Evolutionary conservation across 2,797 vertebrate genomes (phyloP), one percentile per base, ranked within the genome.

Genomic region (Enteromius radiatus): DNA sequence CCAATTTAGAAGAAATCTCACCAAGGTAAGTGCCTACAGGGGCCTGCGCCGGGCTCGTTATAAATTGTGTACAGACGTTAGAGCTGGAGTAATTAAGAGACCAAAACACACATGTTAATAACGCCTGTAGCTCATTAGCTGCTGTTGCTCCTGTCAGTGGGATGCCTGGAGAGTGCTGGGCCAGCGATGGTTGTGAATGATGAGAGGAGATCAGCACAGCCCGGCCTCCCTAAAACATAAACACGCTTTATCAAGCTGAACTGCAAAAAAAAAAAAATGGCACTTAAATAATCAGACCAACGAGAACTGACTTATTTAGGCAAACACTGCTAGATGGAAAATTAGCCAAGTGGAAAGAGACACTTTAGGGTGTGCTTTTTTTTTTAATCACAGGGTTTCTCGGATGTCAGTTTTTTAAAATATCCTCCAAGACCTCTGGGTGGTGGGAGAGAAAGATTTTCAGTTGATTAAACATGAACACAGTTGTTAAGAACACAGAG

Each of bases 81-180:
- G 76, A 89, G 83, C 78, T 87, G 77, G 70, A 88, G 87, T 93
- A 93, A 93, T 93, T 93, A 93, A 92, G 90, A 90, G 88, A 85
- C 88, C 87, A 88, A 90, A 92, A 91, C 91, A 90, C 91, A 91
- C 90, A 89, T 84, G 88, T 91, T 92, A 89, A 91, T 91, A 90
- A 86, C 26, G 81, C 89, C 89, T 14, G 67, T 69, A 91, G 88
- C 86, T 91, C 85, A 90, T 92, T 90, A 90, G 61, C 81, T 65
- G 45, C 56, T 67, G 78, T 82, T 85, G 69, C 71, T 83, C 59
- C 11, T 77, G 83, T 79, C 90, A 87, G 89, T 82, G 47, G 87
- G 86, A 64, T 14, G 45, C 28, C 28, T 45, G 41, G 49, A 68
- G 68, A 76, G 36, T 69, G 65, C 84, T 78, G 65, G 79, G 80